Percentiles rank a stretch among this genome's conserved stretches.
Conservation (phyloP, 2,888 invertebrate species). For the Dendrolimus pini region DNA sequence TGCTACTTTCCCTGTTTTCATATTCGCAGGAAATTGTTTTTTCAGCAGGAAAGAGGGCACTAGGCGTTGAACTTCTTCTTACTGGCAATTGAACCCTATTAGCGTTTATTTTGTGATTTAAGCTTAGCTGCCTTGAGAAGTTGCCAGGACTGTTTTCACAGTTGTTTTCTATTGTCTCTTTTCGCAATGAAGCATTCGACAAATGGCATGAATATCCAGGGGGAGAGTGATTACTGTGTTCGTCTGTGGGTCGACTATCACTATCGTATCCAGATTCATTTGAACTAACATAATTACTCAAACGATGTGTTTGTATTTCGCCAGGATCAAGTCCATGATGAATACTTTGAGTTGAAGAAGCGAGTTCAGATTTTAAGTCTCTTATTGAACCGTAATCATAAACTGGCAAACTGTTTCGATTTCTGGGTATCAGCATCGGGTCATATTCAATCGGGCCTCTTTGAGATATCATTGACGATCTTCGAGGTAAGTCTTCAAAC, state of each 20-base stretch:
- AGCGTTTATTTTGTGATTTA: conserved; percentile 63
- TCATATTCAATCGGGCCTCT: conserved; percentile 62
- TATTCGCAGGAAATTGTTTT: conserved; percentile 49
- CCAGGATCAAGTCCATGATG: conserved; percentile 71
- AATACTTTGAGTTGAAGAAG: conserved; percentile 68
- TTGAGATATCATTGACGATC: conserved; percentile 68
- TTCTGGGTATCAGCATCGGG: conserved; percentile 67
- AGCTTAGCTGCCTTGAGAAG: conserved; percentile 61
- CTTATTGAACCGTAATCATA: conserved; percentile 65
- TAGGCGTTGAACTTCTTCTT: conserved; percentile 66
- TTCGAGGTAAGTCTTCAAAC: conserved; percentile 48
- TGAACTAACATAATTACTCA: conserved; percentile 86
- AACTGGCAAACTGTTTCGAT: conserved; percentile 69
- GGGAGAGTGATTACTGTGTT: conserved; percentile 72
- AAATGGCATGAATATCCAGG: conserved; percentile 69
- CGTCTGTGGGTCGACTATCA: conserved; percentile 80
- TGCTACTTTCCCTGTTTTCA: conserved; percentile 38
- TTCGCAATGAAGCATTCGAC: conserved; percentile 41
- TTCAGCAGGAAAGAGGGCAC: conserved; percentile 61
- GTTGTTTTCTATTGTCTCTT: conserved; percentile 34
- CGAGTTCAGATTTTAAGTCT: conserved; percentile 57
- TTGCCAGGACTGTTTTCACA: conserved; percentile 47
- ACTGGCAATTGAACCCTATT: conserved; percentile 57
- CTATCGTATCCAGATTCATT: conserved; percentile 91
- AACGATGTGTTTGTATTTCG: conserved; percentile 78